Conservation (phyloP, 2,888 invertebrate species). For the Tetranychus truncatus region DNA sequence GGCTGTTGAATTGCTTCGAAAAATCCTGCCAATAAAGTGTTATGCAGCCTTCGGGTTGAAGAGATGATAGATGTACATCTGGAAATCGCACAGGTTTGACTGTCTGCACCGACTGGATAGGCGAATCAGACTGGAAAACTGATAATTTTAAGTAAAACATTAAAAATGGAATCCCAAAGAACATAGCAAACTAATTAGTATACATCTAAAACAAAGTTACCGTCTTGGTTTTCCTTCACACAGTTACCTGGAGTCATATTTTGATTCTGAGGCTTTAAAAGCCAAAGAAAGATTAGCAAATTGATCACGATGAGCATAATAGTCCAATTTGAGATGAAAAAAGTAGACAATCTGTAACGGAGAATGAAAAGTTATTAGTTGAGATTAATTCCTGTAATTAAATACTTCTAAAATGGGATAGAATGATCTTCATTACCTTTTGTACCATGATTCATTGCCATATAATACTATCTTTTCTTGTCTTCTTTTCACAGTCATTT, state of each 20-base stretch:
- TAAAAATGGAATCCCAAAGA: too few relatives aligned
- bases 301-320: neutral
- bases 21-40: neutral
- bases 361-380: neutral
- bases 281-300: neutral
- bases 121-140: too few relatives aligned
- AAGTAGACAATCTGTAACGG: neutral
- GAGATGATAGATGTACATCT: neutral
- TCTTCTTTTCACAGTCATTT: too few relatives aligned
- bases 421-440: too few relatives aligned
- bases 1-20: neutral
- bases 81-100: neutral
- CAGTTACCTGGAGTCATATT: neutral
- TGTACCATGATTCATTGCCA: too few relatives aligned
- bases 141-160: too few relatives aligned
- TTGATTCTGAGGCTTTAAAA: neutral
- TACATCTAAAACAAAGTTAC: too few relatives aligned
- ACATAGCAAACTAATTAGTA: too few relatives aligned
- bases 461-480: too few relatives aligned
- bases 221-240: too few relatives aligned
- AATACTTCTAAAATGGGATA: too few relatives aligned
- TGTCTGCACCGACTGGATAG: too few relatives aligned
- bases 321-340: neutral
- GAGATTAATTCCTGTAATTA: neutral
- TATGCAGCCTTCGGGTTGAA: neutral